Conservation (phyloP, 2,113 vertebrate species). For the Parus major region DNA sequence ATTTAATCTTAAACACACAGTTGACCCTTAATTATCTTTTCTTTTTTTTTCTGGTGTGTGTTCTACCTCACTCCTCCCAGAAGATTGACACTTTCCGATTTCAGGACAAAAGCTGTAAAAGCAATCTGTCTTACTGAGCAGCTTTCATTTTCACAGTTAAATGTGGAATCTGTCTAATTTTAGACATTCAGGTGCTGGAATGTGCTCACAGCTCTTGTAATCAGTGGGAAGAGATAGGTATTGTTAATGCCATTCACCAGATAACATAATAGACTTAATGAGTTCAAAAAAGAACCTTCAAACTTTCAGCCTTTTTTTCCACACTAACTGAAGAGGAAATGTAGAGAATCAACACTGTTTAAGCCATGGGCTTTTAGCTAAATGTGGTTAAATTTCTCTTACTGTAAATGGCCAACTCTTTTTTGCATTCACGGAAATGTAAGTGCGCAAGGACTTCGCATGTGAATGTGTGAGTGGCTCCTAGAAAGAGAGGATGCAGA, state of each 20-base stretch:
- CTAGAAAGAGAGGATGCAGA: background rate
- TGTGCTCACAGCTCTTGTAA: background rate
- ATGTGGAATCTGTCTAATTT: background rate
- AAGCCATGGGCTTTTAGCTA: background rate
- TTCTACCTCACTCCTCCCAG: accelerated
- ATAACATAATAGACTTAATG: background rate
- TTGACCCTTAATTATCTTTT: background rate
- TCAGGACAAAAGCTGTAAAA: background rate
- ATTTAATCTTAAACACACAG: background rate
- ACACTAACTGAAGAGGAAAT: background rate
- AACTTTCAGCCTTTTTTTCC: background rate
- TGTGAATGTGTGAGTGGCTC: background rate
- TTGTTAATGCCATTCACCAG: background rate
- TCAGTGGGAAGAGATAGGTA: background rate
- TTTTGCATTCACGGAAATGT: background rate
- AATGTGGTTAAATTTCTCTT: background rate
- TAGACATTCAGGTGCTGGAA: background rate
- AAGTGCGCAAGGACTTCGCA: background rate
- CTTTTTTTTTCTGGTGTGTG: background rate
- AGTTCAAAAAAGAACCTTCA: background rate
- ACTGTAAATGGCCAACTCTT: background rate
- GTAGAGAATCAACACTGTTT: background rate
- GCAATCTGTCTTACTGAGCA: background rate
- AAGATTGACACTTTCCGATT: background rate
- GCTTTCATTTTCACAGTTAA: background rate